Evolutionary conservation across 1,140 invertebrate species (phyloP).

Genomic region (Calliopsis andreniformis): DNA sequence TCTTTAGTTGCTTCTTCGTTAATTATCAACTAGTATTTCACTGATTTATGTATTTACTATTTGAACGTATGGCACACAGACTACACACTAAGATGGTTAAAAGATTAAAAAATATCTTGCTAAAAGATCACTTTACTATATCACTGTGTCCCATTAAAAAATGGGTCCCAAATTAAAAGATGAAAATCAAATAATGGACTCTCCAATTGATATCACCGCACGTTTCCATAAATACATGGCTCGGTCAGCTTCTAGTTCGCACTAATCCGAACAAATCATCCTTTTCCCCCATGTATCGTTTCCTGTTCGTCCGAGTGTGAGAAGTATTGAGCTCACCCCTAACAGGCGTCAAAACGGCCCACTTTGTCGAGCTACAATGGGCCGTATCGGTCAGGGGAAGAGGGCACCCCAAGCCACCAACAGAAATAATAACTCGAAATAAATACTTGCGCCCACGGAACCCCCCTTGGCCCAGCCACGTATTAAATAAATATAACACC

Average conservation of each 20-base stretch:
- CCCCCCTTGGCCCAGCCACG: slow-evolving; percentile 42
- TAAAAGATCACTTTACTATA: no score
- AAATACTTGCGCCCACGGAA: slow-evolving; percentile 49
- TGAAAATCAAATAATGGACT: neutral
- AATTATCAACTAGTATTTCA: no score
- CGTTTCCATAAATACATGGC: slow-evolving; percentile 9
- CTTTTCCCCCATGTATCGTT: slow-evolving; percentile 16
- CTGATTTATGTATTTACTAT: no score
- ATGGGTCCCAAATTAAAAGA: slow-evolving; percentile 10
- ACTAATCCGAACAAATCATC: slow-evolving; percentile 62
- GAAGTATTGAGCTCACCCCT: slow-evolving; percentile 69
- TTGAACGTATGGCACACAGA: no score
- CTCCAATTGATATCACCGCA: slow-evolving; percentile 15
- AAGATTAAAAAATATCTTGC: no score
- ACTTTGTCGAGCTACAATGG: slow-evolving; percentile 60
- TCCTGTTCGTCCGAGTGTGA: slow-evolving; percentile 42
- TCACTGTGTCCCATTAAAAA: neutral
- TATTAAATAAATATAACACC: slow-evolving; percentile 77
- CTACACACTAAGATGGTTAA: no score
- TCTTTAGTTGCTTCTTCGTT: no score
- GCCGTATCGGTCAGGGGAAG: slow-evolving; percentile 47
- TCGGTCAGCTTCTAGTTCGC: slow-evolving; percentile 23
- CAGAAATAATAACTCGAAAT: slow-evolving; percentile 75
- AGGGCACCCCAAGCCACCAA: slow-evolving; percentile 58
- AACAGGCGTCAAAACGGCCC: slow-evolving; percentile 66